Evolutionary conservation across 2,113 vertebrate species (phyloP).

Genomic region (Rhodinocichla rosea): DNA sequence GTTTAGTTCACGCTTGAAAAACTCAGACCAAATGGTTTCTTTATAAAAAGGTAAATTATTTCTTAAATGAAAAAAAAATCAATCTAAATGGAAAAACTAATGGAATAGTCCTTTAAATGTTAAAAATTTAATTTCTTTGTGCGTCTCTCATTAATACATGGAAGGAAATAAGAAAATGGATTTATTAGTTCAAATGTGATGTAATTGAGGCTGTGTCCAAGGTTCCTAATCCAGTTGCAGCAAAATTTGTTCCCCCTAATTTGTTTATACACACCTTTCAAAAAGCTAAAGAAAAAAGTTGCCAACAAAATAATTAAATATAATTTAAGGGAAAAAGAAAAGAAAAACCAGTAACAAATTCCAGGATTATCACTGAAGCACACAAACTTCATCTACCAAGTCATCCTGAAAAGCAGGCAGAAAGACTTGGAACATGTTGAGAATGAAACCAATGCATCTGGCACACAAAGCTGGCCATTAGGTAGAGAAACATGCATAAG

Average conservation of each 20-base stretch:
- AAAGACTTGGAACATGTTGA: not conserved
- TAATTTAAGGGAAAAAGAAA: not conserved
- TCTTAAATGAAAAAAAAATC: not conserved
- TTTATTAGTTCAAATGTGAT: not conserved
- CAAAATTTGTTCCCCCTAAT: not conserved
- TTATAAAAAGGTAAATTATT: not conserved
- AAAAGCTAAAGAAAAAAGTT: not conserved
- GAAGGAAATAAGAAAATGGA: not conserved
- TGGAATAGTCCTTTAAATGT: not conserved
- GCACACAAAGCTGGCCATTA: not conserved
- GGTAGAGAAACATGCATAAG: not conserved
- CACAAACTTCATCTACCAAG: not conserved
- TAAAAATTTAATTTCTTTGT: not conserved
- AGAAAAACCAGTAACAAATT: not conserved
- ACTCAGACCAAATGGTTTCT: not conserved
- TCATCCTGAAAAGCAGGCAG: not conserved
- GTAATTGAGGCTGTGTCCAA: not conserved
- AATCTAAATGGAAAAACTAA: not conserved
- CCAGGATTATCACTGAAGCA: not conserved
- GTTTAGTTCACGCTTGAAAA: not conserved
- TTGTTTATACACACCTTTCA: not conserved
- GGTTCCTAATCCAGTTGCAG: not conserved
- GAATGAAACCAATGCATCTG: not conserved
- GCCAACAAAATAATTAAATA: not conserved
- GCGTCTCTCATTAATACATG: not conserved